These are phyloP conservation scores for Halcyon senegalensis DNA, from an alignment of 2,113 vertebrate genomes.

Conservation along the genomic window DNA sequence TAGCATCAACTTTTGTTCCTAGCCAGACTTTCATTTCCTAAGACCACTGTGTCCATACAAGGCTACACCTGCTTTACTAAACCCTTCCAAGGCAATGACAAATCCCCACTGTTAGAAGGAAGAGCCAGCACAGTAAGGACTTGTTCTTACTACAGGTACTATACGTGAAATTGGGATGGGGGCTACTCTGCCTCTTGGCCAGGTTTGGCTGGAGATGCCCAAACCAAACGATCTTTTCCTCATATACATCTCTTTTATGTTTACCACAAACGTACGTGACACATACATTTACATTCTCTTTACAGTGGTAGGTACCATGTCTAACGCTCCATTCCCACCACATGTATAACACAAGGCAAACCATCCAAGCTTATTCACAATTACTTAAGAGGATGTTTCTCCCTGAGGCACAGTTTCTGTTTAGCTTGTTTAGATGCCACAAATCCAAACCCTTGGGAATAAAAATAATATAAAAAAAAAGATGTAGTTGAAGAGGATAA, in stretches of 20 bases:
- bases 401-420: slow-evolving; percentile 49
- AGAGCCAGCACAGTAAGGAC: background rate
- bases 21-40: background rate
- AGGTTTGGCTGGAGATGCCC: background rate
- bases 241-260: background rate
- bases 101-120: background rate
- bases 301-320: background rate
- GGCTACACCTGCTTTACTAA: background rate
- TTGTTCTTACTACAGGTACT: background rate
- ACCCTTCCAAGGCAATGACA: background rate
- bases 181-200: background rate
- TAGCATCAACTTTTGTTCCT: background rate
- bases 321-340: background rate
- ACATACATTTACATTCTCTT: background rate
- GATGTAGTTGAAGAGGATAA: background rate
- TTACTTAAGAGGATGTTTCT: slow-evolving; percentile 39
- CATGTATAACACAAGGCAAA: background rate
- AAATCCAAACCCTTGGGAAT: background rate
- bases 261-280: background rate
- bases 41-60: background rate
- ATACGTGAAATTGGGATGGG: background rate
- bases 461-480: background rate
- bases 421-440: slow-evolving; percentile 51
- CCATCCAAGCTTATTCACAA: slow-evolving; percentile 47
- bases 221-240: background rate